Base-by-base conservation (phyloP, 2,113 vertebrate species). In the Tachysurus vachellii region DNA sequence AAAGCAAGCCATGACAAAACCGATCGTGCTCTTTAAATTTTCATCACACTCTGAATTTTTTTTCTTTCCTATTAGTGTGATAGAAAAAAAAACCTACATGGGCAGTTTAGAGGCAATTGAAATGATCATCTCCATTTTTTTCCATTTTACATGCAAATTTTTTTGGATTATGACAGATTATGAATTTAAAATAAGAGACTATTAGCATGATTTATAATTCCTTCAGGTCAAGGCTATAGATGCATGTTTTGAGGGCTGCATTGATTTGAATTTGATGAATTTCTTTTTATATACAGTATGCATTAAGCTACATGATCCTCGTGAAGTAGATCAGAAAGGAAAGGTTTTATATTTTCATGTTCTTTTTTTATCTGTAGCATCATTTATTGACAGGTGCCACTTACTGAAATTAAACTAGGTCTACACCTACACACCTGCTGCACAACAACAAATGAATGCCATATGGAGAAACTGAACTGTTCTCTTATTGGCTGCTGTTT, bases 11-110 rank as follows among this genome's bases (percentile, higher is more conserved):
- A 92, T 89, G 91, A 91, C 92, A 97, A 98, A 98, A 97, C 93
- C 93, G 97, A 99, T 97, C 95, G 80, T 85, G 14, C 90, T 85
- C 85, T 62, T 96, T 93, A 97, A 97, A 97, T 97, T 98, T 97
- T 92, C 94, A 95, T 91, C 62, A 88, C 90, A 91, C 53, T 94
- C 94, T 93, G 92, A 82, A 90, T 92, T 94, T 95, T 93, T 88
- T 86, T 86, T 86, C 68, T 88, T 88, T 93, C 86, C 88, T 80
- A 89, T 89, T 90, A 92, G 80, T 89, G 93, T 89, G 47, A 50
- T 50, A 50, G 47, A 9, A 1, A 91, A 91, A 87, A 59, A 75
- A 4, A 57, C 13, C 31, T 66, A 47, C 82, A 82, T n/a, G 91
- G 3, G 31, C 31, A 36, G 14, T 26, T 44, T 61, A 8, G 19